Evolutionary conservation across 2,797 vertebrate species (phyloP), one percentile per base, ranked within the genome.

Genomic region (Eulemur mongoz): DNA sequence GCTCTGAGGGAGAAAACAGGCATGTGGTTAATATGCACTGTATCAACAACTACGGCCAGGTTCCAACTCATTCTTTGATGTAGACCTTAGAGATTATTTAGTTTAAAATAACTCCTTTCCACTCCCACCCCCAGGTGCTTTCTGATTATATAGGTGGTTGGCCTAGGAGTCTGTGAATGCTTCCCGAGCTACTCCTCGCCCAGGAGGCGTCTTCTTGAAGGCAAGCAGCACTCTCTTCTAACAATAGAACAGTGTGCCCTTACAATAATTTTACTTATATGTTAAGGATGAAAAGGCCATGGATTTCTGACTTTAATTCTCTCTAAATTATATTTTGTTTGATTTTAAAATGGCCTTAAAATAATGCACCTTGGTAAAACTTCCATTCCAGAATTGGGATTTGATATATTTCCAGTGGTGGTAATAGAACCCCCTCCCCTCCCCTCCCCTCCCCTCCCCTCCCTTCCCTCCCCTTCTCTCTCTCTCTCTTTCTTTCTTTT

Each of bases 201-300:
- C 2, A 96, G 78, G 35, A 0, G 94, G 98, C 98, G 96, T 97
- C 96, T 98, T 98, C 0, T 91, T 91, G 83, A 97, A 98, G 80
- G 94, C 96, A 97, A 96, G 96, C 35, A 27, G 72, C 2, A 65
- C 32, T 98, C 79, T 82, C 48, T 27, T 61, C 97, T 97, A 93
- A 95, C 98, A 98, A 97, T 95, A 98, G 95, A 96, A 89, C 27
- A 35, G 12, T 50, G 0, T 84, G 79, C 48, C 23, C n/a, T 59
- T 20, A 3, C 7, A 97, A n/a, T 83, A 92, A 91, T 92, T 95
- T 96, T 20, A 67, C 50, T 20, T 80, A 40, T 9, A 54, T 3
- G 61, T 73, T 82, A 72, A 85, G 25, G 38, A 63, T 22, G 59
- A 76, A 89, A 93, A 43, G 48, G 50, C 27, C 1, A 1, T 63